Conservation (phyloP, 2,797 vertebrate genomes). For the Apogon talboti region DNA sequence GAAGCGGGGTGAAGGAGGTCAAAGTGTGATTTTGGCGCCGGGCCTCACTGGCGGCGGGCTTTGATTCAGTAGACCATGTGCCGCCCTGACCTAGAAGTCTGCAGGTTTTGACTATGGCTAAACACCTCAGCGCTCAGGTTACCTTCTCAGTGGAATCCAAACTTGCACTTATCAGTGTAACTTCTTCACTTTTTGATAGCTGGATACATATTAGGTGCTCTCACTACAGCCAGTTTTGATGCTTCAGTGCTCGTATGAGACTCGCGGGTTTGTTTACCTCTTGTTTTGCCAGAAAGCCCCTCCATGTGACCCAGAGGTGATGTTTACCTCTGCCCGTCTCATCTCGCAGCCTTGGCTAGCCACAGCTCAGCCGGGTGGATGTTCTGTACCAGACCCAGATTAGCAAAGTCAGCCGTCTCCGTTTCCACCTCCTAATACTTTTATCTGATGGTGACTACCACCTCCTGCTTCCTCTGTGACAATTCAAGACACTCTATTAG, state of each 20-base stretch:
- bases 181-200: not conserved
- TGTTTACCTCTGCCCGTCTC: constrained; percentile 48
- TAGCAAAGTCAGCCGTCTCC: constrained; percentile 69
- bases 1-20: constrained; percentile 44
- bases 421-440: constrained; percentile 53
- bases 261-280: constrained; percentile 61
- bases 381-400: constrained; percentile 74
- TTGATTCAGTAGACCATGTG: constrained; percentile 29
- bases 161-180: not conserved
- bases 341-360: constrained; percentile 23
- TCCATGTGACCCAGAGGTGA: constrained; percentile 46
- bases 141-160: constrained; percentile 1
- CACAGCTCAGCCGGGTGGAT: constrained; percentile 71
- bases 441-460: constrained; percentile 30
- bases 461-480: constrained; percentile 15
- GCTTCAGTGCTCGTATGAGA: not conserved
- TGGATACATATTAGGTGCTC: not conserved
- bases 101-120: constrained; percentile 22
- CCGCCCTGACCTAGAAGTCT: constrained; percentile 25
- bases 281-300: constrained; percentile 23
- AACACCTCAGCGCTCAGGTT: constrained; percentile 14
- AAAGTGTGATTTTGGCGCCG: constrained; percentile 24
- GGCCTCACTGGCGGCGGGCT: constrained; percentile 1
- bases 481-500: constrained; percentile 5
- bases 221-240: constrained; percentile 5